Percentiles rank a stretch among this genome's conserved stretches.
phyloP scores from a whole-genome alignment of 2,888 invertebrate genomes.

The Drosophila sordidula region DNA sequence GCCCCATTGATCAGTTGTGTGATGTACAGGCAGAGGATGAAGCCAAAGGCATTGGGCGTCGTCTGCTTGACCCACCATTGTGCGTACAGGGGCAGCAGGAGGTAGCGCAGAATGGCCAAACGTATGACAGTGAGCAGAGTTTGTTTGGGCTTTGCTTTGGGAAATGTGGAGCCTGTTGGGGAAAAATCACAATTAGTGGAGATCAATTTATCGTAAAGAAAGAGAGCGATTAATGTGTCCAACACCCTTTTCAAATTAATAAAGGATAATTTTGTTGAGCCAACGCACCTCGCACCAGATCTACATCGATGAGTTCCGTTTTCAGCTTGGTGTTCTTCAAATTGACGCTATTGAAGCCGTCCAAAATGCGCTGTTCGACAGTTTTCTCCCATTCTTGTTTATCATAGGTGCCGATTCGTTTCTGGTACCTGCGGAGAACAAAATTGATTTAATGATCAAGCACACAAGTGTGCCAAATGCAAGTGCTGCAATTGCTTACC shows the following conservation, averaged over 20 bases:
- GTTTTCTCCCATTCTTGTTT: conserved; percentile 99
- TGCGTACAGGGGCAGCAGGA: conserved; percentile 93
- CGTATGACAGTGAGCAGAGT: conserved; percentile 94
- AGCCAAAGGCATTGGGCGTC: conserved; percentile 89
- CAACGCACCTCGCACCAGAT: conserved; percentile 93
- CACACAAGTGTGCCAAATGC: conserved; percentile 3
- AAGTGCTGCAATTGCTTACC: conserved; percentile 74
- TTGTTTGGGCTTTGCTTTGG: conserved; percentile 97
- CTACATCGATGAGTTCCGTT: conserved; percentile 97
- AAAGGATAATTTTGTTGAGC: not conserved
- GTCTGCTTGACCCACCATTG: conserved; percentile 97
- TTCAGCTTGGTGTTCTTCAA: conserved; percentile 92
- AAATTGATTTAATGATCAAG: conserved; percentile 1
- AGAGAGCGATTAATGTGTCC: too few species aligned
- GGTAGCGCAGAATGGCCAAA: conserved; percentile 91
- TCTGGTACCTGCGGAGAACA: conserved; percentile 91
- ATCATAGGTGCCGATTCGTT: conserved; percentile 98
- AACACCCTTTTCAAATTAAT: not conserved
- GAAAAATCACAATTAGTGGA: not conserved
- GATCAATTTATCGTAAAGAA: too few species aligned
- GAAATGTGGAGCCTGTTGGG: conserved; percentile 94
- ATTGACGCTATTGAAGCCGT: conserved; percentile 92
- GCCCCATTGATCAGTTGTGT: conserved; percentile 87
- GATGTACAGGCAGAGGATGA: conserved; percentile 91
- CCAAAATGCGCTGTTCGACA: conserved; percentile 95